Conservation (phyloP, 2,888 invertebrate genomes). For the Osmoderma eremita region DNA sequence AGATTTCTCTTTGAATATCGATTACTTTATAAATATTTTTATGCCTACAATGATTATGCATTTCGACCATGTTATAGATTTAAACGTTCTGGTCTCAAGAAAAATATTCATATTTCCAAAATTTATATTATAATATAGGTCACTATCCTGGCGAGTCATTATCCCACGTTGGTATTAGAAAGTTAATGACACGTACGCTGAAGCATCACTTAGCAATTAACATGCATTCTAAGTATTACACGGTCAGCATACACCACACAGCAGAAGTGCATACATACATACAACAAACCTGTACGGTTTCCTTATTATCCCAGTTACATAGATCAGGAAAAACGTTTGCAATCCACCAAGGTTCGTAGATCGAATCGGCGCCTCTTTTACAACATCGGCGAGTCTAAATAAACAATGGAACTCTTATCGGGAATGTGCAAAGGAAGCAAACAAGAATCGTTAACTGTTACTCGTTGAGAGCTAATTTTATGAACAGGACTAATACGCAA, state of each 20-base stretch:
- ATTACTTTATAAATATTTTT: no score
- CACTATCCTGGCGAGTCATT: background rate
- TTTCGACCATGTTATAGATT: no score
- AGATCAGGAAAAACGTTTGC: slow-evolving; percentile 21
- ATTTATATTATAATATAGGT: background rate
- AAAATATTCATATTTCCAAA: no score
- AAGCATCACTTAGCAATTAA: no score
- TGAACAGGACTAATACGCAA: slow-evolving; percentile 2
- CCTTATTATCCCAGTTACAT: slow-evolving; percentile 10
- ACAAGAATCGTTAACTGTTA: slow-evolving; percentile 18
- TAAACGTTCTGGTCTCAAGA: no score
- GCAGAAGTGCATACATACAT: background rate
- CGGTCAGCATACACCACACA: no score
- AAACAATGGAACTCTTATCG: slow-evolving; percentile 28
- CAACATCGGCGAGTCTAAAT: slow-evolving; percentile 7
- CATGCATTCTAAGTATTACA: no score
- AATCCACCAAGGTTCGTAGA: slow-evolving; percentile 7
- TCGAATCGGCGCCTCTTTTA: slow-evolving; percentile 12
- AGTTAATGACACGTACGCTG: no score
- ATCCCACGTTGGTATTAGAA: background rate
- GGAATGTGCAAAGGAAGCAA: slow-evolving; percentile 17
- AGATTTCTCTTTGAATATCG: no score
- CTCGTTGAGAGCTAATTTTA: slow-evolving; percentile 19
- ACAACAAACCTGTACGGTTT: background rate
- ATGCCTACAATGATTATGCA: no score